Percentiles rank a stretch among this genome's conserved stretches.
These are phyloP conservation scores for Allolobophora icterica DNA, from an alignment of 2,888 invertebrate species.

Conservation along the genomic window DNA sequence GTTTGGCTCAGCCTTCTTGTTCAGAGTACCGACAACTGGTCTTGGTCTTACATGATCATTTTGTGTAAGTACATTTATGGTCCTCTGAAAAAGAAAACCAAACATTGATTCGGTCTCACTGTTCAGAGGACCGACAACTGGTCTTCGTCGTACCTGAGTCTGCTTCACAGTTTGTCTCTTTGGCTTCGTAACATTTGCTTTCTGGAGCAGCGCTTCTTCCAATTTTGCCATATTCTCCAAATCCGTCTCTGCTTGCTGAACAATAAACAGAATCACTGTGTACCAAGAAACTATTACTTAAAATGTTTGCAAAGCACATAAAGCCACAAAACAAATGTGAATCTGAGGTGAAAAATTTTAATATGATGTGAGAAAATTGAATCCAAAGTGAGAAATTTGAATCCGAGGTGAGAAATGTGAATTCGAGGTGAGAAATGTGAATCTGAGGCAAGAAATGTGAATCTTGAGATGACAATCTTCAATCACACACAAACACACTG, in stretches of 20 bases:
- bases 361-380: neutral
- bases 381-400: neutral
- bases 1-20: no score
- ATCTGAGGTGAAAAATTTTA: neutral
- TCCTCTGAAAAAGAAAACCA: no score
- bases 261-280: slow-evolving; percentile 41
- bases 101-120: neutral
- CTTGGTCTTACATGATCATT: no score
- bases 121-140: neutral
- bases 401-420: neutral
- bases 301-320: neutral
- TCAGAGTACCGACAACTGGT: no score
- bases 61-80: no score
- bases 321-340: neutral
- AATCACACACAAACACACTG: neutral
- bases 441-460: neutral
- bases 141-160: slow-evolving; percentile 25
- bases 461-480: no score
- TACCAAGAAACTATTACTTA: neutral
- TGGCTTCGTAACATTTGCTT: slow-evolving; percentile 52
- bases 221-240: slow-evolving; percentile 88
- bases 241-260: slow-evolving; percentile 86
- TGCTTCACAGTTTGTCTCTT: slow-evolving; percentile 33
- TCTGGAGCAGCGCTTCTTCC: slow-evolving; percentile 70
- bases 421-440: neutral